Base-by-base conservation (phyloP, 2,888 invertebrate species). In the Timandra comae region DNA sequence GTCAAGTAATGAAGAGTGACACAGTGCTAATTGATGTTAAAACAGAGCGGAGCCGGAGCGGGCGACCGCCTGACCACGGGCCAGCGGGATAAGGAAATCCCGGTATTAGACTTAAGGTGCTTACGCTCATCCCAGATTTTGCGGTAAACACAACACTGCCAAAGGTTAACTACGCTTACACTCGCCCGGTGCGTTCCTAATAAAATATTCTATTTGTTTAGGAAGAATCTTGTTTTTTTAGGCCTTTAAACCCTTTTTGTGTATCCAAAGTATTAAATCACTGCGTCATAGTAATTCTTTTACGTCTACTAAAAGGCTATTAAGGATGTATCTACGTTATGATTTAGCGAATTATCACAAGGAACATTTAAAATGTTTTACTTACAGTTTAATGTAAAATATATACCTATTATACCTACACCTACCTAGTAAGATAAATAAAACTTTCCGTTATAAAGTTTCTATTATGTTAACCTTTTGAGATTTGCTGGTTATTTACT, bases 11-110 rank as follows among this genome's bases (percentile, higher is more conserved):
- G 37, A 46, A 43, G 42, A 37, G 51, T 48, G 60, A 64, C 56
- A 40, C 46, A 45, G 61, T 65, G 68, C 63, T 76, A 76, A 77
- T 76, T 71, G 75, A 58, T 67, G 64, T 65, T 63, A 65, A 69
- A 64, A 52, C 65, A 49, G 43, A 46, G 39, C 8, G 10, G 9
- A 9, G 24, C 24, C 8, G 11, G 8, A n/a, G 1, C 24, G 24
- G 24, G 11, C 24, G 11, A 41, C 44, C 54, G 42, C 56, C 66
- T 69, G 72, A 70, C 73, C 71, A 58, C 64, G 38, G 47, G 47
- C 52, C 48, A 51, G 41, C 45, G 53, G 60, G 72, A 76, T 76
- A 76, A 76, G 67, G 56, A 59, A 64, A 75, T 69, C 73, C 72
- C 57, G 47, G 69, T 59, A 61, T 73, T 70, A 75, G 58, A 67